Percentiles rank a stretch among this genome's conserved stretches.
phyloP scores from a whole-genome alignment of 2,888 invertebrate species.

The Ichneumoninae sp. region DNA sequence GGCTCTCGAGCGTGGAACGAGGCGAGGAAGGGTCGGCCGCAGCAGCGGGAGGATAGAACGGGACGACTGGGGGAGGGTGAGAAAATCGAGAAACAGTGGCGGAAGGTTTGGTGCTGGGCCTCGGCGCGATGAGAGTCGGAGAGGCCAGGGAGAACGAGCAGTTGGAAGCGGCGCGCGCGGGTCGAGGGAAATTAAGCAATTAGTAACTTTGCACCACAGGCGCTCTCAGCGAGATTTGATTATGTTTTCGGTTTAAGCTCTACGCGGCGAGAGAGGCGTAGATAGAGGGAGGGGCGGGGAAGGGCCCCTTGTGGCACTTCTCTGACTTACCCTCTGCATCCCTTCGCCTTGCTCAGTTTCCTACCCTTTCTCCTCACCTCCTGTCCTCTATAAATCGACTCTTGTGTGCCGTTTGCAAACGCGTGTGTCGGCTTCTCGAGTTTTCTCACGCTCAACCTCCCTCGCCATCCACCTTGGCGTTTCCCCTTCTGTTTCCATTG shows the following conservation, averaged over 20 bases:
- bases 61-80: constrained; percentile 31
- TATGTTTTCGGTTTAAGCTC: constrained; percentile 83
- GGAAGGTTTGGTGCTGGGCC: constrained; percentile 60
- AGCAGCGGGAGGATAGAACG: constrained; percentile 7
- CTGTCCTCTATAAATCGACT: constrained; percentile 5
- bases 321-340: constrained; percentile 28
- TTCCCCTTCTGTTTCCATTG: constrained; percentile 22
- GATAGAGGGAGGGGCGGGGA: background rate
- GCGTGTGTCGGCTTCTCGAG: constrained; percentile 5
- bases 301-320: constrained; percentile 46
- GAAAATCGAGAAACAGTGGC: constrained; percentile 65
- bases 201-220: constrained; percentile 83
- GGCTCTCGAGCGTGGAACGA: constrained; percentile 64
- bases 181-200: constrained; percentile 84
- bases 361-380: background rate
- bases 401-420: constrained; percentile 3
- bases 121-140: constrained; percentile 57
- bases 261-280: constrained; percentile 69
- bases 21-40: constrained; percentile 61
- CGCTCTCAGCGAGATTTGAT: constrained; percentile 83
- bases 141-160: constrained; percentile 25
- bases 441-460: constrained; percentile 34
- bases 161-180: constrained; percentile 57
- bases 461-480: constrained; percentile 35
- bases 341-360: constrained; percentile 36